A percentile compares a stretch with the other conserved stretches of the same genome.
Evolutionary conservation across 2,113 vertebrate species (phyloP).

Genomic region (Leptodactylus fuscus): DNA sequence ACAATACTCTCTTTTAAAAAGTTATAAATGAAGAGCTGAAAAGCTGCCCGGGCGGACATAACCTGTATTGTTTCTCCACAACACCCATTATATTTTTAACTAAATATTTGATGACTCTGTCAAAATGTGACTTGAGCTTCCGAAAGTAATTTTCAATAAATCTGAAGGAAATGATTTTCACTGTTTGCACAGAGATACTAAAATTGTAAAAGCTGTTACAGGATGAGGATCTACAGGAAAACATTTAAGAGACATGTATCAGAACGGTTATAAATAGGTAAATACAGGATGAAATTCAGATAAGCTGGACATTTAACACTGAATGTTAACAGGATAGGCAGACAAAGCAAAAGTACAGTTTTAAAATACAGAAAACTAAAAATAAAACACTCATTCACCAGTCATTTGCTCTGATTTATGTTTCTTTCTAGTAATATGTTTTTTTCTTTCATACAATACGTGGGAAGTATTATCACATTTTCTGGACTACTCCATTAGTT

Average conservation of each 20-base stretch:
- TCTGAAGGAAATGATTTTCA: constrained; percentile 53
- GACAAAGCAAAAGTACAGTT: neutral
- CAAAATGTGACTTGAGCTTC: constrained; percentile 53
- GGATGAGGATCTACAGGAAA: constrained; percentile 52
- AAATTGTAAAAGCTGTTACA: constrained; percentile 36
- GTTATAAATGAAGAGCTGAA: constrained; percentile 22
- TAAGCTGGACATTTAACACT: neutral
- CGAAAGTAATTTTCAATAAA: constrained; percentile 54
- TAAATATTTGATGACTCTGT: constrained; percentile 57
- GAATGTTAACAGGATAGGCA: too few relatives aligned
- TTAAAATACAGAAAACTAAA: neutral
- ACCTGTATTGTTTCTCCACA: constrained; percentile 26
- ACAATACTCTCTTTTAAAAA: neutral
- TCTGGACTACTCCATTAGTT: too few relatives aligned
- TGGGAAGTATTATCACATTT: neutral
- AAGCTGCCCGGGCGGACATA: neutral
- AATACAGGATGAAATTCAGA: constrained; percentile 20
- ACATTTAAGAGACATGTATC: constrained; percentile 23
- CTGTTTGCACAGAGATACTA: constrained; percentile 34
- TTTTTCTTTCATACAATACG: neutral
- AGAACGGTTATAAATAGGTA: constrained; percentile 45
- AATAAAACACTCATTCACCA: neutral
- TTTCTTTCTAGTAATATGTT: neutral
- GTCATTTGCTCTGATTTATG: neutral
- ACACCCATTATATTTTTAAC: constrained; percentile 56